Conservation (phyloP, 1,140 invertebrate genomes). For the Nephila pilipes region DNA sequence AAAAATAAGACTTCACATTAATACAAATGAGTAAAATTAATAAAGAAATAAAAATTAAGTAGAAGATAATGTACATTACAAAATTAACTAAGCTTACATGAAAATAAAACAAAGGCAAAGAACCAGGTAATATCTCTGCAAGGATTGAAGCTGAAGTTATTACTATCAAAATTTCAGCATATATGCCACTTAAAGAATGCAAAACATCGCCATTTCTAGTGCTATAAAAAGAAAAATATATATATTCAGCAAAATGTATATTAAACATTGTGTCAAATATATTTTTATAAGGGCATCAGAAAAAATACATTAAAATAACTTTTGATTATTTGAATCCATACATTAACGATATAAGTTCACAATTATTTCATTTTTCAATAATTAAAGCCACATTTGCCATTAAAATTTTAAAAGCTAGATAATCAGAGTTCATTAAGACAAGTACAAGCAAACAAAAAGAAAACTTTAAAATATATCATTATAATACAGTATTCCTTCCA, state of each 20-base stretch:
- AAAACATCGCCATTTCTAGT: neutral
- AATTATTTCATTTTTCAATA: too few relatives aligned
- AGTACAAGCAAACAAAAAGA: too few relatives aligned
- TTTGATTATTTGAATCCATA: too few relatives aligned
- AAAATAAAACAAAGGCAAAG: slow-evolving; percentile 40
- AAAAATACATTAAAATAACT: neutral
- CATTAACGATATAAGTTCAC: too few relatives aligned
- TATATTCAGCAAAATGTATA: neutral
- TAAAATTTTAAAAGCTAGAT: too few relatives aligned
- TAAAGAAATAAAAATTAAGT: too few relatives aligned
- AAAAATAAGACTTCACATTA: too few relatives aligned
- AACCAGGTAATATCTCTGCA: neutral
- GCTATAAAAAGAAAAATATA: neutral
- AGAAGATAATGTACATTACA: neutral
- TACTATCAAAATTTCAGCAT: slow-evolving; percentile 37
- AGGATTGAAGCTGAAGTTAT: neutral
- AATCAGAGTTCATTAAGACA: too few relatives aligned
- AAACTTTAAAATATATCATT: too few relatives aligned
- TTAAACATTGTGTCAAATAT: neutral
- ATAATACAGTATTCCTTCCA: too few relatives aligned
- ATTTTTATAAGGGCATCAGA: neutral
- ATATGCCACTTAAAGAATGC: slow-evolving; percentile 46
- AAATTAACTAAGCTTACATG: slow-evolving; percentile 32
- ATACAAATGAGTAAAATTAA: too few relatives aligned
- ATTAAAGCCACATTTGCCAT: too few relatives aligned